Evolutionary conservation across 2,888 invertebrate genomes (phyloP), one percentile per base, ranked within the genome.

Genomic region (Troglohyphantes excavatus): DNA sequence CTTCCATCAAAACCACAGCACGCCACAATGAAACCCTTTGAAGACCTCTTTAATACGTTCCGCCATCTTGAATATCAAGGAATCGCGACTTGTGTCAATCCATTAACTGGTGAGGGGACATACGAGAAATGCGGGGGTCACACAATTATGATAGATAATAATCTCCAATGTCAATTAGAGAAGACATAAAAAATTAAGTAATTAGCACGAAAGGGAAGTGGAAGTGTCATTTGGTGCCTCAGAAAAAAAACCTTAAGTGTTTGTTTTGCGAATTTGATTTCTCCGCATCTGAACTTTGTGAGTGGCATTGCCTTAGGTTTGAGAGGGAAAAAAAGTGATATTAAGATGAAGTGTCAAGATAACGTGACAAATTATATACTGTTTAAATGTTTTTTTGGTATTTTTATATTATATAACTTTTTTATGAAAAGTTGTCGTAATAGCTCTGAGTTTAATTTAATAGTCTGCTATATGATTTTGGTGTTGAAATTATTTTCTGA

Each of bases 301-400:
- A 53, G 53, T 53, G 53, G 17, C 53, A 11, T n/a, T 13, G 53
- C 13, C 13, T 39, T 53, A 53, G n/a, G 53, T 9, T 5, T 53
- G 13, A 17, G n/a, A n/a, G 53, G n/a, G n/a, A 53, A 53, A 53
- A 53, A n/a, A 17, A 33, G 9, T 33, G 33, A 53, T 0, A 13
- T 53, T 13, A 5, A 53, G 53, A 53, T 53, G 13, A n/a, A n/a
- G 13, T 53, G 53, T 53, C 53, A n/a, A 53, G 53, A 53, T 53
- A 53, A 53, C 53, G 53, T 53, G 53, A 53, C 53, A 53, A 53
- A 53, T 53, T 53, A n/a, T 53, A n/a, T 53, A n/a, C n/a, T n/a
- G n/a, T 17, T 53, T 53, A n/a, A n/a, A 53, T 53, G 53, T 17
- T 53, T 53, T 0, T 53, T 53, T 0, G 2, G 53, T 5, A 17